Conservation (phyloP, 2,113 vertebrate genomes). For the Oncorhynchus nerka region DNA sequence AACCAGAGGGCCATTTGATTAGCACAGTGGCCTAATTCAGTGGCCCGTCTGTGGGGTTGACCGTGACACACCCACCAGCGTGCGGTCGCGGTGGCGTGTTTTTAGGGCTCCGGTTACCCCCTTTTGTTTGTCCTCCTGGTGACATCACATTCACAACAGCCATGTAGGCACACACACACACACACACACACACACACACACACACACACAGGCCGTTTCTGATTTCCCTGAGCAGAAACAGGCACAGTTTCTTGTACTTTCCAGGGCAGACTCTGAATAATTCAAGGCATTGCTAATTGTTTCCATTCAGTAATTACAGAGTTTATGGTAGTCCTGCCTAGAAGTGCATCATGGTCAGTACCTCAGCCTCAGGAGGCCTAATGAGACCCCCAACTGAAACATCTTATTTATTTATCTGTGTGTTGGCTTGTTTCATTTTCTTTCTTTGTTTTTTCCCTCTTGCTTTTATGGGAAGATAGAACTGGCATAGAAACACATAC, state of each 20-base stretch:
- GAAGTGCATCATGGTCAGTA: neutral
- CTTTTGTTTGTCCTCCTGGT: neutral
- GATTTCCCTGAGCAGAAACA: neutral
- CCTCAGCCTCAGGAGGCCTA: no score
- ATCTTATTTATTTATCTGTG: no score
- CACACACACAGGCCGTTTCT: neutral
- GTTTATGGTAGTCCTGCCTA: constrained; percentile 14
- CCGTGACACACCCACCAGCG: neutral
- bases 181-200: no score
- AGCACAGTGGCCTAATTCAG: no score
- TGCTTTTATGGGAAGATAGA: no score
- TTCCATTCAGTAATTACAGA: constrained; percentile 42
- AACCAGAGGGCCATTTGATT: no score
- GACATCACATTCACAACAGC: neutral
- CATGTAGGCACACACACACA: neutral
- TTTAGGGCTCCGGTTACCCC: neutral
- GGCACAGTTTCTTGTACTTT: constrained; percentile 14
- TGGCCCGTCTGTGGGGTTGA: neutral
- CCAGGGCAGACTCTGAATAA: constrained; percentile 33
- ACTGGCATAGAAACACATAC: no score
- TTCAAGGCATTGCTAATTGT: constrained; percentile 41
- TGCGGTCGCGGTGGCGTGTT: neutral
- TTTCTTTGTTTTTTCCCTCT: no score
- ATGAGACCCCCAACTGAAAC: no score
- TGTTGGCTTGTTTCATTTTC: no score